Evolutionary conservation across 2,113 vertebrate species (phyloP), one percentile per base, ranked within the genome.

Genomic region (Sorex araneus): DNA sequence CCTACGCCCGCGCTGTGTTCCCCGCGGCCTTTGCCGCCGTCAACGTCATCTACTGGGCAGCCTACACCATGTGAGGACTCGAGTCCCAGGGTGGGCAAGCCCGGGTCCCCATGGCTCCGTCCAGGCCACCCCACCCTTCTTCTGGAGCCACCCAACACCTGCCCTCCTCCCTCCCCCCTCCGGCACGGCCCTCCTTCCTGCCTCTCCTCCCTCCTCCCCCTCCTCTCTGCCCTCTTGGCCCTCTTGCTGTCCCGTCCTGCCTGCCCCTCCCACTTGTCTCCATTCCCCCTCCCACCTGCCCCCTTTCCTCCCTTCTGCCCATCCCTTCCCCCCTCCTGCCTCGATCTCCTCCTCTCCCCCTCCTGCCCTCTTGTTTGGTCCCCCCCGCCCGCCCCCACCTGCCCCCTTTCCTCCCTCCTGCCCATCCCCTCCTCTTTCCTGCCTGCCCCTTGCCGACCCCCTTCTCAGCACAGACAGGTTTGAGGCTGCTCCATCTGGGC

Each of bases 1-100:
- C 99, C 94, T 99, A 99, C 0, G 99, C 99, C 94, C 97, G 99
- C 19, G 99, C 99, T 0, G 98, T 99, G 93, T 99, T 99, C 97
- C 99, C 99, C 3, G 99, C 99, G 86, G 99, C 99, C 27, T 99
- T 99, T 1, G 99, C 99, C 0, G 99, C 99, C 0, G 99, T 99
- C 96, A 99, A 99, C 12, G 97, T 99, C 95, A 98, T 99, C 97
- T 99, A 99, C 97, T 99, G 99, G 99, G 98, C 99, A 2, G 99
- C 99, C 0, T 99, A 99, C 83, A 98, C 99, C 83, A 99, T 99
- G 98, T 99, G 96, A 40, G 34, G 32, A 9, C 32, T 34, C 54
- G 6, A 1, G 64, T 67, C 4, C 27, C 27, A n/a, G 11, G 10
- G 64, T 28, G 64, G 28, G 11, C 64, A 2, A 66, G 64, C 64